phyloP scores from a whole-genome alignment of 2,797 vertebrate species.

The Poecilia picta region DNA sequence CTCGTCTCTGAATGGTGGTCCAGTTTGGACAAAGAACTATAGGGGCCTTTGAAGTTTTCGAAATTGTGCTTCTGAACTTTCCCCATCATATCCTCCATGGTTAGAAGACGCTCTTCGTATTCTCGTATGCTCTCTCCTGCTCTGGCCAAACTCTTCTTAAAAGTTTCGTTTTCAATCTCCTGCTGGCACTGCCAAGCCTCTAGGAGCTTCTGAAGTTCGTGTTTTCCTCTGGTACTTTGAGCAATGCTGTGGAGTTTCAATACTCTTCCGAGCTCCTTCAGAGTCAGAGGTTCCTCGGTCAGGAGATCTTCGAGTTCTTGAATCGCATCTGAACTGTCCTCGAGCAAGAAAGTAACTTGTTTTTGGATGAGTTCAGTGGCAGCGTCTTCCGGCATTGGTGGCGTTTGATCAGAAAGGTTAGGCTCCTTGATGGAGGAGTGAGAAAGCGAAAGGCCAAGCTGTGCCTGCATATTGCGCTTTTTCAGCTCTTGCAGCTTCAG shows the following conservation, averaged over 20 bases:
- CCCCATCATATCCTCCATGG: constrained; percentile 79
- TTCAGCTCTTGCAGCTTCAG: constrained; percentile 87
- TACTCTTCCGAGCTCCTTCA: constrained; percentile 71
- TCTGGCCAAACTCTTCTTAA: constrained; percentile 76
- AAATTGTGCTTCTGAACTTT: constrained; percentile 76
- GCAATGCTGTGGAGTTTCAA: constrained; percentile 67
- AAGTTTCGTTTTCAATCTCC: constrained; percentile 78
- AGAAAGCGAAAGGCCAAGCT: constrained; percentile 86
- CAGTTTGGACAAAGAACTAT: constrained; percentile 60
- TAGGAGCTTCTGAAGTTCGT: constrained; percentile 74
- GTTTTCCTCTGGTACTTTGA: constrained; percentile 61
- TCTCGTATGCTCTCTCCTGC: constrained; percentile 80
- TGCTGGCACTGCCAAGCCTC: constrained; percentile 80
- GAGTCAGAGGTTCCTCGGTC: constrained; percentile 65
- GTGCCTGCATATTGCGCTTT: constrained; percentile 88
- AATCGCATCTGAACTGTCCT: constrained; percentile 76
- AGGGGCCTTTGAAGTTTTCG: constrained; percentile 65
- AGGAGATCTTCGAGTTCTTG: constrained; percentile 78
- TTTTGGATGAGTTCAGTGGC: constrained; percentile 71
- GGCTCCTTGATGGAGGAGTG: constrained; percentile 78
- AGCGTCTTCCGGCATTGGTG: constrained; percentile 58
- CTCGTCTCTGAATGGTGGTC: constrained; percentile 72
- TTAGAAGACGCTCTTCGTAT: constrained; percentile 80
- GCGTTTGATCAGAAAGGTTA: constrained; percentile 74
- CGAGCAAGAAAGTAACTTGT: constrained; percentile 69